Conservation (phyloP, 2,888 invertebrate species). For the Lypha dubia region DNA sequence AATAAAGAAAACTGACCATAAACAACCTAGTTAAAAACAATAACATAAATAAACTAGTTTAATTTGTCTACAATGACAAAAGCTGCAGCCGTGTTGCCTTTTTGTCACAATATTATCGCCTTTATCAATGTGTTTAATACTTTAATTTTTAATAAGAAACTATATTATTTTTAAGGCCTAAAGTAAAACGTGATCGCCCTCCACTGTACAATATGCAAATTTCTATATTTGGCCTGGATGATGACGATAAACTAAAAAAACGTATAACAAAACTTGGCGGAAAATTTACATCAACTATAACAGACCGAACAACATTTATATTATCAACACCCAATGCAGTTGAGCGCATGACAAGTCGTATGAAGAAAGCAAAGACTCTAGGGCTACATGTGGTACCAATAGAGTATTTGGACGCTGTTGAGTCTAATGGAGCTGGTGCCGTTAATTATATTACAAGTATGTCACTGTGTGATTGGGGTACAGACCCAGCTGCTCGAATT, state of each 20-base stretch:
- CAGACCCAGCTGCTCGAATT: constrained; percentile 84
- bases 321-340: constrained; percentile 89
- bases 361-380: constrained; percentile 86
- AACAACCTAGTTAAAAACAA: no score
- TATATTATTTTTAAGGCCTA: constrained; percentile 83
- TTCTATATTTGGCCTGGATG: constrained; percentile 86
- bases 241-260: constrained; percentile 87
- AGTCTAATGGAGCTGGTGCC: constrained; percentile 85
- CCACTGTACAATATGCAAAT: constrained; percentile 92
- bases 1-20: no score
- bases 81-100: no score
- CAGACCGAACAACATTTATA: constrained; percentile 86
- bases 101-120: no score
- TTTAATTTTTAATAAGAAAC: no score
- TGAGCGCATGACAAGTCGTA: constrained; percentile 87
- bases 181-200: constrained; percentile 86
- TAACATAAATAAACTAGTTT: no score
- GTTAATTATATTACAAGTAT: constrained; percentile 88
- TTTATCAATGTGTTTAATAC: no score
- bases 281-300: constrained; percentile 87
- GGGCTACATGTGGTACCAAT: constrained; percentile 93
- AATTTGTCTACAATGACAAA: no score
- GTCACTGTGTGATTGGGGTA: constrained; percentile 92
- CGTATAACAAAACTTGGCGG: constrained; percentile 91
- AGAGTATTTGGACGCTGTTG: constrained; percentile 89